Base-by-base conservation (phyloP, 2,113 vertebrate genomes). In the Orycteropus afer region DNA sequence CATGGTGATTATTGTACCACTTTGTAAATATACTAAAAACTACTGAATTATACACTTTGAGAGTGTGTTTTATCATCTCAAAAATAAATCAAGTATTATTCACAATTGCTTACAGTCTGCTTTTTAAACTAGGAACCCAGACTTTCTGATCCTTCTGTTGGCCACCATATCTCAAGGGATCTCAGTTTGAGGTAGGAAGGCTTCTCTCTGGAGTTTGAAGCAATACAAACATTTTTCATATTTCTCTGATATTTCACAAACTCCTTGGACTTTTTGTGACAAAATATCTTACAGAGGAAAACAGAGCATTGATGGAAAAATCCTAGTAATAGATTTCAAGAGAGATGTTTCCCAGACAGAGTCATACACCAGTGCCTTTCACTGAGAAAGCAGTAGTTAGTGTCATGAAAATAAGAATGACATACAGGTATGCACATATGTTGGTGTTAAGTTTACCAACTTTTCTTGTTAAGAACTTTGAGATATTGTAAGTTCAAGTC, bases 241-340 rank as follows among this genome's bases (percentile, higher is more conserved):
- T 71, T 85, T 81, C 69, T 73, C 34, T n/a, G 5, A 10, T 25
- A 78, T 63, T n/a, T 59, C 5, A 63, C 40, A 85, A 85, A 77
- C 10, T 77, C 82, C 53, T 51, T 77, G 25, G 45, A 69, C 25
- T 51, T 87, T 85, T 67, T 78, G 22, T 37, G 49, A 57, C 86
- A 82, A 81, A 96, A 61, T 86, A 76, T 57, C 80, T 94, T 80
- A 92, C 79, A 81, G 79, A 80, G 85, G 37, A 89, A 94, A 86
- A 88, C 3, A 59, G 61, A 90, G 45, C 29, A 6, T 71, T 71
- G 18, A 37, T 69, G 34, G 9, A 61, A 89, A 22, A 69, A 14
- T 51, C 10, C 49, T 17, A 88, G 57, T 34, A 51, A 59, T 29
- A 34, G 13, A 55, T 55, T 17, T 25, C 4, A 25, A 80, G 11